phyloP scores from a whole-genome alignment of 2,113 vertebrate species.

The Bubo bubo region DNA sequence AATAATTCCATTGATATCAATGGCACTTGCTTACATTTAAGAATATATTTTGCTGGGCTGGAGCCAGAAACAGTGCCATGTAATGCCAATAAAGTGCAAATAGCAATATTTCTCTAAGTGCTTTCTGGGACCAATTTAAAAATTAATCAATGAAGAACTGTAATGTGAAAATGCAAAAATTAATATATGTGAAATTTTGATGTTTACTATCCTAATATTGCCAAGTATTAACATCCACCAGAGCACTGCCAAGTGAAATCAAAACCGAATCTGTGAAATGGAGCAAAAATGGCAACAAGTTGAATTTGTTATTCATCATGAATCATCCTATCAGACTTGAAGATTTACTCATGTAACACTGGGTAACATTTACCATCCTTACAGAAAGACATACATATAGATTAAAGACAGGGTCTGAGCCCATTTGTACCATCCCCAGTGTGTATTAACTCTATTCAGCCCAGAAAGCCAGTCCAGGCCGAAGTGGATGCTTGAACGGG shows the following conservation, averaged over 20 bases:
- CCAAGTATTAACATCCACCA: conserved; percentile 29
- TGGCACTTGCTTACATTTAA: conserved; percentile 15
- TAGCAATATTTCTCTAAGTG: not conserved
- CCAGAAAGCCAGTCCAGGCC: not conserved
- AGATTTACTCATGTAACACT: not conserved
- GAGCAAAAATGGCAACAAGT: conserved; percentile 40
- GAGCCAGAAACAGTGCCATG: conserved; percentile 12
- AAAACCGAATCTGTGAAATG: conserved; percentile 6
- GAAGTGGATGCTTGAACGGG: not conserved
- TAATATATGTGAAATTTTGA: conserved; percentile 11
- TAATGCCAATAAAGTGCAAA: conserved; percentile 38
- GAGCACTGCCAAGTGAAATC: conserved; percentile 26
- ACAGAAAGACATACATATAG: not conserved
- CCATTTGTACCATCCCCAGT: not conserved
- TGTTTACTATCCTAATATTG: conserved; percentile 25
- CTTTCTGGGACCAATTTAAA: conserved; percentile 17
- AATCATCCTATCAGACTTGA: not conserved
- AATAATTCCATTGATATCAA: conserved; percentile 53
- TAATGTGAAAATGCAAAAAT: not conserved
- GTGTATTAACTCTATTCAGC: not conserved
- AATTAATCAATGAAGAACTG: conserved; percentile 22
- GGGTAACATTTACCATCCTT: not conserved
- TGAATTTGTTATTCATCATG: not conserved
- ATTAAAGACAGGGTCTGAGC: not conserved
- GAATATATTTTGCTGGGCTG: conserved; percentile 29